These are phyloP conservation scores for Cheumatopsyche charites DNA, from an alignment of 1,140 invertebrate species.

Conservation along the genomic window DNA sequence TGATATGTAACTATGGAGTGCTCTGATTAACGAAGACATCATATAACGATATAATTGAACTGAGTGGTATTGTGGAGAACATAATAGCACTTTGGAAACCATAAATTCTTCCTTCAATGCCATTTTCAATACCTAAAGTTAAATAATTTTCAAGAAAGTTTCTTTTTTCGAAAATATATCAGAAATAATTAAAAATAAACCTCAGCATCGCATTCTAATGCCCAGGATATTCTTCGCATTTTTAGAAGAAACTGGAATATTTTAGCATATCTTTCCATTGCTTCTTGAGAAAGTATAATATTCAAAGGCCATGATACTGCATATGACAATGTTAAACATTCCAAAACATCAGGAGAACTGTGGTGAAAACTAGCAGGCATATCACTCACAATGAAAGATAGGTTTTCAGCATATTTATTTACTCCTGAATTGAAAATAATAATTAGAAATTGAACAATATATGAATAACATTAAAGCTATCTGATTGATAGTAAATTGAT, in stretches of 20 bases:
- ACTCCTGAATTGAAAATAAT: constrained; percentile 53
- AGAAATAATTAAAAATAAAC: constrained; percentile 50
- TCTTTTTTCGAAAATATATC: not conserved
- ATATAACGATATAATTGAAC: constrained; percentile 72
- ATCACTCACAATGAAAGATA: constrained; percentile 65
- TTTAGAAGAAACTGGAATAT: constrained; percentile 78
- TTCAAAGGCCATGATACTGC: constrained; percentile 77
- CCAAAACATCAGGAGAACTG: constrained; percentile 68
- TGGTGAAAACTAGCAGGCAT: constrained; percentile 65
- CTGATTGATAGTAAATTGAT: not conserved
- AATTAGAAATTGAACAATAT: no score
- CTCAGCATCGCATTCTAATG: constrained; percentile 71
- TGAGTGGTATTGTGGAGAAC: constrained; percentile 65
- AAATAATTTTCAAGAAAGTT: not conserved
- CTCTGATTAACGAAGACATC: constrained; percentile 74
- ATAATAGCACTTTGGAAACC: constrained; percentile 54
- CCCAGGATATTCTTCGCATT: constrained; percentile 74
- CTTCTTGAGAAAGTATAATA: constrained; percentile 73
- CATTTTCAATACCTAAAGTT: constrained; percentile 61
- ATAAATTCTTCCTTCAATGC: constrained; percentile 57
- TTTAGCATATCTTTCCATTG: constrained; percentile 70
- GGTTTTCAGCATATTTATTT: constrained; percentile 63
- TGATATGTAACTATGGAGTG: constrained; percentile 74
- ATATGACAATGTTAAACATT: constrained; percentile 72
- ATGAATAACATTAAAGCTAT: no score